Conservation (phyloP, 2,113 vertebrate genomes). For the Etia nguti region DNA sequence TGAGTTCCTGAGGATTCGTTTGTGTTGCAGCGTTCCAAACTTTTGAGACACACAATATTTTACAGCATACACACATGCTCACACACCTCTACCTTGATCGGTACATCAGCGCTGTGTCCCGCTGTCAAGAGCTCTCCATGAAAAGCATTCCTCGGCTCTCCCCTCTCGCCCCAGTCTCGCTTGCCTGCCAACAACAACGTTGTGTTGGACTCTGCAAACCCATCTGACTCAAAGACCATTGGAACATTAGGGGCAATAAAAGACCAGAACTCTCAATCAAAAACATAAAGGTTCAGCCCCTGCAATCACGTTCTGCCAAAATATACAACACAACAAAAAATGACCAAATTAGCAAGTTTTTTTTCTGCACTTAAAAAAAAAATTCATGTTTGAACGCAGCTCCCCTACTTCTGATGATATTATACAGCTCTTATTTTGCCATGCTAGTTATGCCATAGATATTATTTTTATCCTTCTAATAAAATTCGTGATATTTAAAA, state of each 20-base stretch:
- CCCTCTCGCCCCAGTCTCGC: conserved; percentile 43
- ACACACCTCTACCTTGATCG: conserved; percentile 33
- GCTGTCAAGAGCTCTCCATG: conserved; percentile 49
- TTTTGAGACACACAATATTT: not conserved
- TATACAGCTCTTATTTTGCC: not conserved
- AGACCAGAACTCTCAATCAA: not conserved
- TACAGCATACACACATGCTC: not conserved
- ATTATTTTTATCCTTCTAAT: not conserved
- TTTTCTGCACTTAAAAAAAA: not conserved
- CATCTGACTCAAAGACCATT: conserved; percentile 33
- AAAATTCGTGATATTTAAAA: not conserved
- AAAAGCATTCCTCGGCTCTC: conserved; percentile 60
- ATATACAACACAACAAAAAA: not conserved
- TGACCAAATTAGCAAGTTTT: not conserved
- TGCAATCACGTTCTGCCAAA: not conserved
- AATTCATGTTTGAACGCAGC: not conserved
- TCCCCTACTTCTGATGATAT: not conserved
- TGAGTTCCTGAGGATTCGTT: not conserved
- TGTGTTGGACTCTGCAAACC: conserved; percentile 36
- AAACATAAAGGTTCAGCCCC: not conserved
- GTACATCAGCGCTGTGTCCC: conserved; percentile 44
- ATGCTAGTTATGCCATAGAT: not conserved
- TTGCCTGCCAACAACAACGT: conserved; percentile 60
- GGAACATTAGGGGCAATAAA: conserved; percentile 29
- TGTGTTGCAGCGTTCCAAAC: not conserved